Evolutionary conservation across 2,797 vertebrate genomes (phyloP), one percentile per base, ranked within the genome.

Genomic region (Characodon lateralis): DNA sequence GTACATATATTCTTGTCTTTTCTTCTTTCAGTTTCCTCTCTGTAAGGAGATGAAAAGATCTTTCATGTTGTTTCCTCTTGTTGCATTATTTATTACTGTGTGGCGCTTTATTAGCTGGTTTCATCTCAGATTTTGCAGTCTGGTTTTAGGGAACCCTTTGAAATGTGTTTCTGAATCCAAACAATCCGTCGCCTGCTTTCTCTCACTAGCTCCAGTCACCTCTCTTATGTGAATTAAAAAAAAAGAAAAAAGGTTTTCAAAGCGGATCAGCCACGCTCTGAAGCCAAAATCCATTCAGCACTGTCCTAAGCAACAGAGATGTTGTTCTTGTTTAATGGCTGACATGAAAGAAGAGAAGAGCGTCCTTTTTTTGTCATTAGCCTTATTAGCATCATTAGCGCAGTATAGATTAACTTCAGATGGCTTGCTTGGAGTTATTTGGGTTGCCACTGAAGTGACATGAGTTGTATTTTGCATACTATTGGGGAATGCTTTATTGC

Each of bases 31-130:
- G 66, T 56, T 85, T 80, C 80, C 48, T 87, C 86, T 88, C 85
- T 85, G 89, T 90, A 83, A 87, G 87, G 85, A 93, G 92, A 93
- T 91, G 90, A 94, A 95, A 94, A 83, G 85, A 91, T 90, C 90
- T 93, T 94, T 93, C 91, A 94, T 95, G 92, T 93, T 93, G 91
- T 94, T 95, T 94, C 93, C 92, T 93, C 91, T 94, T 93, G 91
- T 90, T 94, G 92, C 92, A 94, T 94, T 93, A 95, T 95, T 94
- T 95, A 95, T 94, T 91, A 89, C 91, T 61, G 87, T 88, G 90
- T 91, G 91, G 85, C 77, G 87, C 92, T 94, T 94, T 94, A 94
- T 94, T 94, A 94, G 88, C 86, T 79, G 79, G 90, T 93, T 88
- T 93, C 90, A 92, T 93, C 90, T 91, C 87, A 90, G 87, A 92